Conservation (phyloP, 2,797 vertebrate species). For the Dermochelys coriacea region DNA sequence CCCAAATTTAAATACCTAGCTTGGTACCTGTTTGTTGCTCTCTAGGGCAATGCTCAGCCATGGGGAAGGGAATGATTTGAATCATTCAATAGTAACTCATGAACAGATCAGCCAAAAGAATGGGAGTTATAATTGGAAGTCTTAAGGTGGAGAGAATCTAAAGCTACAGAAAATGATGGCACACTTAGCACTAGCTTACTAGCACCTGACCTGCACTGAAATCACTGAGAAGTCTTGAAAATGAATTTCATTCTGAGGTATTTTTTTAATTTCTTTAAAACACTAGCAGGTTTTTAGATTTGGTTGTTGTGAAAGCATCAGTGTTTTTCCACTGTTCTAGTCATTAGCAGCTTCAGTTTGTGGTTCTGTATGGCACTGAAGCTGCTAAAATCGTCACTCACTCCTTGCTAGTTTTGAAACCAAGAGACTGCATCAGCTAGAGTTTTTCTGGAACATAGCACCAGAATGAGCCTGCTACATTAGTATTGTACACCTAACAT, state of each 20-base stretch:
- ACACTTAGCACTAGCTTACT: background rate
- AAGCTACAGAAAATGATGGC: background rate
- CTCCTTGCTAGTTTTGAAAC: background rate
- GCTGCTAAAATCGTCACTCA: background rate
- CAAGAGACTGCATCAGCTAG: background rate
- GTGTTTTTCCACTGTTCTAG: background rate
- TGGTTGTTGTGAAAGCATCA: background rate
- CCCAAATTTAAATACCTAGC: conserved; percentile 1
- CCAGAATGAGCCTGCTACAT: background rate
- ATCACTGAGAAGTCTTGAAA: background rate
- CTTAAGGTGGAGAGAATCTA: background rate
- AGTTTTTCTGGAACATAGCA: background rate
- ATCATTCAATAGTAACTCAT: background rate
- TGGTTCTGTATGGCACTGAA: background rate
- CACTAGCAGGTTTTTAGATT: background rate
- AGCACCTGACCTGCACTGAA: background rate
- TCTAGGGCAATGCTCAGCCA: background rate
- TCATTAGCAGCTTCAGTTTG: conserved; percentile 12
- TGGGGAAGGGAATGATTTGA: background rate
- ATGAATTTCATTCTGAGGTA: background rate
- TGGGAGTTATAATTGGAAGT: background rate
- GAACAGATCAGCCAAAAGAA: background rate
- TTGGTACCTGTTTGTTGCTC: background rate
- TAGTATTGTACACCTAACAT: background rate
- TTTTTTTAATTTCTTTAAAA: background rate